phyloP scores from a whole-genome alignment of 2,797 vertebrate genomes.

The Cuculus canorus region DNA sequence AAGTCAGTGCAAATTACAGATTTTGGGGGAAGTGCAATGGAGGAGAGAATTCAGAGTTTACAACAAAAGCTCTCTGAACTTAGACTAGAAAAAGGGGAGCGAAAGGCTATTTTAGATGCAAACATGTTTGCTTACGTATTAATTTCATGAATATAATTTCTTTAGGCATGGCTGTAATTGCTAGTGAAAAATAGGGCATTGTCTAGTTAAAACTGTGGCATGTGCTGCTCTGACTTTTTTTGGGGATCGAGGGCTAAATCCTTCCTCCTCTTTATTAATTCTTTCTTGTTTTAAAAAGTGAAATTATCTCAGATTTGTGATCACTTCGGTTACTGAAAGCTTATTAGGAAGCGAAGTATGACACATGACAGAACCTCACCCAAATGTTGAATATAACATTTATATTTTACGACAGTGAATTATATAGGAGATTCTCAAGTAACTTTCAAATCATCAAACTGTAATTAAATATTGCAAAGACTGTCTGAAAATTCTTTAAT shows the following conservation, averaged over 20 bases:
- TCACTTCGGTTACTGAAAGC: not conserved
- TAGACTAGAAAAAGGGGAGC: not conserved
- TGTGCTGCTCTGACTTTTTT: not conserved
- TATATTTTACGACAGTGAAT: slow-evolving; percentile 70
- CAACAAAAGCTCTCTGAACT: slow-evolving; percentile 43
- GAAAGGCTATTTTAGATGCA: not conserved
- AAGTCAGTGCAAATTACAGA: slow-evolving; percentile 26
- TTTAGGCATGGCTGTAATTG: not conserved
- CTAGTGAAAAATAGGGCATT: slow-evolving; percentile 26
- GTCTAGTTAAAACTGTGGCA: not conserved
- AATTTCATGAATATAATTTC: slow-evolving; percentile 28
- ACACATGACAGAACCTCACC: slow-evolving; percentile 50
- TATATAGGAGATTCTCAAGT: slow-evolving; percentile 64
- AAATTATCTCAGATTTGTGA: slow-evolving; percentile 27
- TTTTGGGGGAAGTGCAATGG: slow-evolving; percentile 4
- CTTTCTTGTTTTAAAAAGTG: slow-evolving; percentile 50
- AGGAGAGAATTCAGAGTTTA: not conserved
- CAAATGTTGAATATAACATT: slow-evolving; percentile 62
- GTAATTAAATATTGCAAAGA: slow-evolving; percentile 74
- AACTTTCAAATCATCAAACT: slow-evolving; percentile 69
- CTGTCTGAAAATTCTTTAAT: slow-evolving; percentile 69
- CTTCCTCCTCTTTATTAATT: not conserved
- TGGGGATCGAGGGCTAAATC: not conserved
- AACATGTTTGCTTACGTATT: slow-evolving; percentile 51
- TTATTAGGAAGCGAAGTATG: slow-evolving; percentile 43